Evolutionary conservation across 1,140 invertebrate genomes (phyloP).

Genomic region (Drosophila sturtevanti): DNA sequence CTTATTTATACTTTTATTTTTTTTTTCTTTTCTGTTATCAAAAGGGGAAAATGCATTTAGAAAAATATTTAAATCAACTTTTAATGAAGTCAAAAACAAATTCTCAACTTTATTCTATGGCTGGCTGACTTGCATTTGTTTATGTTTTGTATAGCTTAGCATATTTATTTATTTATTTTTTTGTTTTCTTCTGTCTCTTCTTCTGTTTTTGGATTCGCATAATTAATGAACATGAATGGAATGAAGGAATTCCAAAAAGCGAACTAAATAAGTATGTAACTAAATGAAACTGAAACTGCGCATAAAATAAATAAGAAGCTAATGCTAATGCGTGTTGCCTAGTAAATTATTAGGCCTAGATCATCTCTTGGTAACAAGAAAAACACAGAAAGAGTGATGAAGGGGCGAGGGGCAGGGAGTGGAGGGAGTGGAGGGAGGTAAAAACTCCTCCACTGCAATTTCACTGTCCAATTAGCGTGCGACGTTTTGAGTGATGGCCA

Average conservation of each 20-base stretch:
- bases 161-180: neutral
- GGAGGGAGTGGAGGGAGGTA: neutral
- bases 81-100: conserved; percentile 76
- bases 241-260: conserved; percentile 28
- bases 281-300: conserved; percentile 70
- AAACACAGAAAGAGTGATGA: neutral
- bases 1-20: neutral
- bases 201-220: conserved; percentile 20
- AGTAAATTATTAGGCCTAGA: conserved; percentile 60
- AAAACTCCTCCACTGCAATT: conserved; percentile 48
- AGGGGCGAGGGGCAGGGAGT: neutral
- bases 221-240: conserved; percentile 46
- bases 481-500: conserved; percentile 77
- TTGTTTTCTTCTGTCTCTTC: neutral
- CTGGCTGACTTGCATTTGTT: conserved; percentile 40
- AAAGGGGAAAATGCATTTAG: conserved; percentile 53
- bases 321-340: conserved; percentile 66
- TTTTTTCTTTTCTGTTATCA: too few species aligned
- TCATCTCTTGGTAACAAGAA: neutral
- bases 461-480: conserved; percentile 78
- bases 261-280: conserved; percentile 7
- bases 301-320: conserved; percentile 75
- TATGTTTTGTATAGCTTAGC: conserved; percentile 19
- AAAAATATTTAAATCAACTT: conserved; percentile 72
- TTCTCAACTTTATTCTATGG: conserved; percentile 47